Percentiles rank a stretch among this genome's conserved stretches.
phyloP scores from a whole-genome alignment of 1,140 invertebrate genomes.

The Nephotettix cincticeps region DNA sequence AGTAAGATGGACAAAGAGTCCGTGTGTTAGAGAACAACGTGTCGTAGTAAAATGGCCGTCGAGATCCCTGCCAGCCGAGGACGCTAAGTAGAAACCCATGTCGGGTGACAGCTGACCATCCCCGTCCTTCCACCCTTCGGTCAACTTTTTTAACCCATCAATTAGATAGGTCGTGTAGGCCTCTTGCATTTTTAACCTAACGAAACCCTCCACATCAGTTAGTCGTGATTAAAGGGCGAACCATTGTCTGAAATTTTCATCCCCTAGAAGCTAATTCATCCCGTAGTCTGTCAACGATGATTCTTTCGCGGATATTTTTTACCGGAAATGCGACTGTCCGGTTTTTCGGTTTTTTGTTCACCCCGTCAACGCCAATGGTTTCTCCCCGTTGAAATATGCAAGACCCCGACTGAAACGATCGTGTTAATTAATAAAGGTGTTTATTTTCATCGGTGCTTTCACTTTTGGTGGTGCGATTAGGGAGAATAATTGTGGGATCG shows the following conservation, averaged over 20 bases:
- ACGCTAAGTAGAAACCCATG: conserved; percentile 32
- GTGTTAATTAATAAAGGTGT: too few species aligned
- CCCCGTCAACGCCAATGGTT: too few species aligned
- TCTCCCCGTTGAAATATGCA: too few species aligned
- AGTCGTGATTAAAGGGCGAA: conserved; percentile 2
- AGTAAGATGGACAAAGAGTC: background rate
- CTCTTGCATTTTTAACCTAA: conserved; percentile 12
- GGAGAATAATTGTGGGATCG: too few species aligned
- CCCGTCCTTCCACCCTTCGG: conserved; percentile 15
- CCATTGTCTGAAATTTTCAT: conserved; percentile 7
- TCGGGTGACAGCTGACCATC: conserved; percentile 15
- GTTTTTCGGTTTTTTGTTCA: too few species aligned
- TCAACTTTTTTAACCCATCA: conserved; percentile 33
- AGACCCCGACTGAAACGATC: too few species aligned
- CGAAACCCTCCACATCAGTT: conserved; percentile 14
- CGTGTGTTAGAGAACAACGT: conserved; percentile 10
- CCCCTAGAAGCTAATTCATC: background rate
- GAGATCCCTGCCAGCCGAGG: background rate
- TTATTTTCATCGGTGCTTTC: too few species aligned
- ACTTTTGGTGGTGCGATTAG: too few species aligned
- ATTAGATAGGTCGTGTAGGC: conserved; percentile 30
- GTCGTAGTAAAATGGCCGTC: conserved; percentile 14
- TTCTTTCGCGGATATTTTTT: background rate
- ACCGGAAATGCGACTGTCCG: background rate
- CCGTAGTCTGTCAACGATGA: background rate